Conservation (phyloP, 2,113 vertebrate species). For the Poeciliopsis prolifica region DNA sequence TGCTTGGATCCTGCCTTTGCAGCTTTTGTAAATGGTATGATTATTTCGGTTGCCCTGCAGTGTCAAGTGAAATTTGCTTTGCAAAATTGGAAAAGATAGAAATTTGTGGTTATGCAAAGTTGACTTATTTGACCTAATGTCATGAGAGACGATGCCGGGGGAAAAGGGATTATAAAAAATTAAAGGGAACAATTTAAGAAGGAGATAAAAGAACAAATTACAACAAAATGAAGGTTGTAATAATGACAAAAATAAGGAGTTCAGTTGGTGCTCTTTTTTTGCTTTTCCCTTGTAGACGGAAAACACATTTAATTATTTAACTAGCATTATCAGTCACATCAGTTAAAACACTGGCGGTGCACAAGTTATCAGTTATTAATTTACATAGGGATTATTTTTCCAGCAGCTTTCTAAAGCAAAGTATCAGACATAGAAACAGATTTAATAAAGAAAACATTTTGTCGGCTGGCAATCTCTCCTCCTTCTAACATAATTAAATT, state of each 20-base stretch:
- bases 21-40: background rate
- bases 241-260: background rate
- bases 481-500: slow-evolving; percentile 83
- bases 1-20: background rate
- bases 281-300: slow-evolving; percentile 23
- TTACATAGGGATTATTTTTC: slow-evolving; percentile 56
- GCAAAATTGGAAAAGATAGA: background rate
- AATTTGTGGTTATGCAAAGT: background rate
- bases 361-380: slow-evolving; percentile 37
- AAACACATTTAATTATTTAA: slow-evolving; percentile 41
- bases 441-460: slow-evolving; percentile 76
- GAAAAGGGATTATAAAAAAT: too few relatives aligned
- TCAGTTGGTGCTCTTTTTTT: slow-evolving; percentile 16
- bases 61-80: background rate
- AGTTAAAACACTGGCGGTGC: slow-evolving; percentile 23
- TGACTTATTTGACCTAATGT: background rate
- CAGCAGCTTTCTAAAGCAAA: slow-evolving; percentile 47
- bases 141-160: background rate
- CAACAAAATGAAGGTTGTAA: background rate
- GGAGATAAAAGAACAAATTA: background rate
- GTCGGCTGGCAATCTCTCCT: slow-evolving; percentile 76
- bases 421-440: slow-evolving; percentile 58
- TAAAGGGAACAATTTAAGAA: background rate
- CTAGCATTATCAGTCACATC: slow-evolving; percentile 45
- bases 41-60: background rate